phyloP scores from a whole-genome alignment of 2,113 vertebrate species.

The Gobio gobio region DNA sequence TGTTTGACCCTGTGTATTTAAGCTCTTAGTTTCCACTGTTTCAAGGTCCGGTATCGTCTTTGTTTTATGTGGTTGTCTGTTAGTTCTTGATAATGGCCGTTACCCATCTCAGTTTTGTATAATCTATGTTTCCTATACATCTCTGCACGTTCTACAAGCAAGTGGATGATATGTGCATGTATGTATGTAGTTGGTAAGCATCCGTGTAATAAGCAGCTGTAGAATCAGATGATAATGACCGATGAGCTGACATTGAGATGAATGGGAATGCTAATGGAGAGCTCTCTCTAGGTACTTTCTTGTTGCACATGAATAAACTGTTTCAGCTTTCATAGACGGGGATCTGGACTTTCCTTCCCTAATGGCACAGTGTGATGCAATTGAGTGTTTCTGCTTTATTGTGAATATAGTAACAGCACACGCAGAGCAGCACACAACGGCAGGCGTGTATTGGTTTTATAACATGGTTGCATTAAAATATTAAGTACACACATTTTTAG shows the following conservation, averaged over 20 bases:
- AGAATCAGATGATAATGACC: background rate
- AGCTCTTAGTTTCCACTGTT: no score
- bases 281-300: background rate
- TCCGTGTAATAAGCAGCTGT: no score
- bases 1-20: no score
- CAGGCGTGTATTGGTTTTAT: background rate
- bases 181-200: background rate
- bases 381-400: background rate
- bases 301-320: background rate
- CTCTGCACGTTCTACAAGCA: background rate
- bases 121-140: background rate
- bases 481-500: background rate
- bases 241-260: background rate
- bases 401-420: background rate
- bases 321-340: background rate
- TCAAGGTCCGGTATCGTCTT: no score
- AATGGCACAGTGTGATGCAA: background rate
- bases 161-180: background rate
- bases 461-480: background rate
- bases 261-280: background rate
- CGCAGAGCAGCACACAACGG: background rate
- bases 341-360: background rate
- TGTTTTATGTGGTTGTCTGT: no score
- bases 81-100: background rate
- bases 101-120: no score